These are phyloP conservation scores for Rotaria sp. DNA, from an alignment of 2,888 invertebrate species.

Conservation along the genomic window DNA sequence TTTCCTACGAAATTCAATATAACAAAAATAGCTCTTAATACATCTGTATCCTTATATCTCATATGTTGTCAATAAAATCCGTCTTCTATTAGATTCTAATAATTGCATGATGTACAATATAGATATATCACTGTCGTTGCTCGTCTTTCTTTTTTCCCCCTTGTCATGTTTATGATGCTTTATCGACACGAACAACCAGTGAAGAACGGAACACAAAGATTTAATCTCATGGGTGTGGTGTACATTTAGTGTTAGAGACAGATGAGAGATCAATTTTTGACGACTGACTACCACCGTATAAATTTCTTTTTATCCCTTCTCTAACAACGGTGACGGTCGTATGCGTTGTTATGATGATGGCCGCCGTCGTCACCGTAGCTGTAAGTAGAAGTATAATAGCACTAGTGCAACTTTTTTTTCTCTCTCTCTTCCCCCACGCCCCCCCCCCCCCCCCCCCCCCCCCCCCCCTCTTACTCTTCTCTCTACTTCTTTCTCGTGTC, in stretches of 20 bases:
- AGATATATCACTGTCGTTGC: not conserved
- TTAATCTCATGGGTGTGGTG: not conserved
- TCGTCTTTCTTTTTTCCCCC: not conserved
- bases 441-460: too few relatives aligned
- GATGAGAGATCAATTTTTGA: slow-evolving; percentile 1
- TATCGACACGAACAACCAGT: not conserved
- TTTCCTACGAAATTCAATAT: not conserved
- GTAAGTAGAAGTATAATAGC: not conserved
- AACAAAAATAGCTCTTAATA: not conserved
- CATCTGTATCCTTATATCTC: not conserved
- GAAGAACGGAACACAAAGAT: not conserved
- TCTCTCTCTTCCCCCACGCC: too few relatives aligned
- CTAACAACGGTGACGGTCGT: slow-evolving; percentile 7
- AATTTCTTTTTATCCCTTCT: not conserved
- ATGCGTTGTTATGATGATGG: slow-evolving; percentile 16
- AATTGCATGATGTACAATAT: not conserved
- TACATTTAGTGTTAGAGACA: not conserved
- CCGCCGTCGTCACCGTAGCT: not conserved
- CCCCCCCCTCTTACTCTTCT: too few relatives aligned
- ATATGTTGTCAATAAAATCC: not conserved
- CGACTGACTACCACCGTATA: not conserved
- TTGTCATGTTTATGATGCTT: not conserved
- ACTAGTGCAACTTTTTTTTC: not conserved
- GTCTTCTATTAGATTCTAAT: not conserved
- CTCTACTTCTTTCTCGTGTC: not conserved